These are phyloP conservation scores for Drosophila bunnanda DNA, from an alignment of 2,888 invertebrate genomes.

Conservation along the genomic window DNA sequence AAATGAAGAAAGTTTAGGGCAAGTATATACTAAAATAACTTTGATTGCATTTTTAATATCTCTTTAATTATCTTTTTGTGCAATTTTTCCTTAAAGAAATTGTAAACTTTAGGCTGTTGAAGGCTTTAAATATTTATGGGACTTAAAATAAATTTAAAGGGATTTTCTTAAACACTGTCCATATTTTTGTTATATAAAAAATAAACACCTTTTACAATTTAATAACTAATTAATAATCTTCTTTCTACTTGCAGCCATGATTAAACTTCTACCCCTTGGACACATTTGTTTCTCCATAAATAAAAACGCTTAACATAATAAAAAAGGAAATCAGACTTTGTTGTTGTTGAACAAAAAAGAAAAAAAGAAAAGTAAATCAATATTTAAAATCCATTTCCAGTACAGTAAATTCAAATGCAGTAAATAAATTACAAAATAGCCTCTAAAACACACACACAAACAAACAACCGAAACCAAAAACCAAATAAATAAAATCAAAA, in stretches of 20 bases:
- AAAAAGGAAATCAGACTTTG: conserved; percentile 29
- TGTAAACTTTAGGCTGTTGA: too few species aligned
- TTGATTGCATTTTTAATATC: neutral
- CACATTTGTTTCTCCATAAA: conserved; percentile 34
- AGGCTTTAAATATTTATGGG: too few species aligned
- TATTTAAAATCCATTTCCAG: conserved; percentile 59
- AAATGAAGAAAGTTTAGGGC: conserved; percentile 25
- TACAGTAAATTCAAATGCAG: conserved; percentile 57
- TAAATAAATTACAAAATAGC: conserved; percentile 61
- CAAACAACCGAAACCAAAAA: conserved; percentile 29
- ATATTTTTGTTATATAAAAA: neutral
- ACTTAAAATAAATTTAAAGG: neutral
- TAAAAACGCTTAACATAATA: conserved; percentile 17
- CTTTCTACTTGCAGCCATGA: conserved; percentile 59
- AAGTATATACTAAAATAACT: conserved; percentile 18
- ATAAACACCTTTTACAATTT: neutral
- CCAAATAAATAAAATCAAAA: conserved; percentile 30
- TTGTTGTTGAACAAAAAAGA: conserved; percentile 49
- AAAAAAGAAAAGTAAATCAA: conserved; percentile 18
- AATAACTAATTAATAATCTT: neutral
- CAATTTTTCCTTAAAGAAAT: neutral
- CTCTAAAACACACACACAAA: conserved; percentile 45
- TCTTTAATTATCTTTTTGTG: neutral
- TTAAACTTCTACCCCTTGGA: conserved; percentile 21
- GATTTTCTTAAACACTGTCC: neutral